Base-by-base conservation (phyloP, 2,113 vertebrate species). In the Cyanoramphus novaezelandiae region DNA sequence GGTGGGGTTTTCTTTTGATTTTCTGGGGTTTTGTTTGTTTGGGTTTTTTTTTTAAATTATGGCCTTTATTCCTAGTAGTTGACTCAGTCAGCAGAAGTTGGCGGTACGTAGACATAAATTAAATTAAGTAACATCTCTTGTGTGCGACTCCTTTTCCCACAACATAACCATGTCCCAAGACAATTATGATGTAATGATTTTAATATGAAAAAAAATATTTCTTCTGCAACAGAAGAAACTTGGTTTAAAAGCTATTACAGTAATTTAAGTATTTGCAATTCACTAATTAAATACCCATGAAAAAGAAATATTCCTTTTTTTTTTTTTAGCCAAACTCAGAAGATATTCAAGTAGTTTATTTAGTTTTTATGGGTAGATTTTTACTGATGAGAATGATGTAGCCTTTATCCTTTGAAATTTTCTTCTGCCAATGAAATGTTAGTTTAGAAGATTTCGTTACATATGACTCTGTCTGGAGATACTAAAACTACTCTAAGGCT, bases 131-230 rank as follows among this genome's bases (percentile, higher is more conserved):
- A 59, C 53, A 47, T 62, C 17, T 52, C 31, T 19, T 82, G 35
- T 67, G 23, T 43, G 46, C 72, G 31, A 49, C 15, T 43, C 7
- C 27, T 49, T 71, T n/a, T 9, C 8, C 17, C 14, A 43, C 31
- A 82, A 6, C 2, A 3, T 6, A n/a, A 52, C 5, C 1, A 1
- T 47, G 11, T 7, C 49, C 4, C 71, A 53, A 37, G 19, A 23
- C 5, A 50, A 50, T 35, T 52, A 47, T 6, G 15, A 6, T 53
- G 13, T 28, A 76, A 65, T 0, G 2, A 50, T 59, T 80, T 53
- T 55, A 69, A 23, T 6, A 52, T 31, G 49, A 28, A n/a, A n/a
- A 39, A 29, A 41, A n/a, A 43, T 33, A 21, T 3, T 63, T 52
- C 62, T 62, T 17, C 17, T 77, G 12, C 41, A 71, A 62, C 19